Evolutionary conservation across 2,113 vertebrate species (phyloP).

Genomic region (Columbina picui): DNA sequence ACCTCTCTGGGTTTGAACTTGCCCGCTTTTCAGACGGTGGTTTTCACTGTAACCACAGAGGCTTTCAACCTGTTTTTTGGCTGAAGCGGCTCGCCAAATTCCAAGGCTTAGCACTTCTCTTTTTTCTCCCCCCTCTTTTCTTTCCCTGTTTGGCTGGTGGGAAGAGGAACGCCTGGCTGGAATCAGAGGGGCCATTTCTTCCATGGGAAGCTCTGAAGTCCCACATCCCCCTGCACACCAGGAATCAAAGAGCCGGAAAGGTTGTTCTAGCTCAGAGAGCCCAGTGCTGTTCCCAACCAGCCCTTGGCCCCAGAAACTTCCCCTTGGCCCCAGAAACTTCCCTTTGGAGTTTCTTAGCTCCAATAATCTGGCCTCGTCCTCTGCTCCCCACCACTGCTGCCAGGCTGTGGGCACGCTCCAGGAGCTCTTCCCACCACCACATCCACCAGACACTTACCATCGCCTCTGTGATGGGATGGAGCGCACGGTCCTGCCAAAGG

Average conservation of each 20-base stretch:
- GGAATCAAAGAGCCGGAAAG: constrained; percentile 39
- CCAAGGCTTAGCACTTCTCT: constrained; percentile 4
- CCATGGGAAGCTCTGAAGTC: neutral
- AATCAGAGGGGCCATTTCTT: neutral
- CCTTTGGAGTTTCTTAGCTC: constrained; percentile 15
- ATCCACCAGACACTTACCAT: neutral
- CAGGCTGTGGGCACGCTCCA: neutral
- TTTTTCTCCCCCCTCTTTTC: neutral
- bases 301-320: neutral
- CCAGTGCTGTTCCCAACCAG: neutral
- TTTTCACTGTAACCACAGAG: constrained; percentile 33
- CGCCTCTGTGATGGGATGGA: neutral
- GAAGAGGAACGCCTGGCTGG: neutral
- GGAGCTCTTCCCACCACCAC: neutral
- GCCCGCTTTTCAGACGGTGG: neutral
- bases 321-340: neutral
- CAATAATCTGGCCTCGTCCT: constrained; percentile 23
- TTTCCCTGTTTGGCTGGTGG: neutral
- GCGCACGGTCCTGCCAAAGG: neutral
- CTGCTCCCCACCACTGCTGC: neutral
- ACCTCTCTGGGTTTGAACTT: neutral
- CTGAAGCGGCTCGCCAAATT: neutral
- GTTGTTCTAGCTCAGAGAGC: neutral
- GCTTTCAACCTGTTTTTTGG: neutral
- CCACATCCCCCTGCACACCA: neutral